Evolutionary conservation across 2,113 vertebrate genomes (phyloP), one percentile per base, ranked within the genome.

Genomic region (Oncorhynchus nerka): DNA sequence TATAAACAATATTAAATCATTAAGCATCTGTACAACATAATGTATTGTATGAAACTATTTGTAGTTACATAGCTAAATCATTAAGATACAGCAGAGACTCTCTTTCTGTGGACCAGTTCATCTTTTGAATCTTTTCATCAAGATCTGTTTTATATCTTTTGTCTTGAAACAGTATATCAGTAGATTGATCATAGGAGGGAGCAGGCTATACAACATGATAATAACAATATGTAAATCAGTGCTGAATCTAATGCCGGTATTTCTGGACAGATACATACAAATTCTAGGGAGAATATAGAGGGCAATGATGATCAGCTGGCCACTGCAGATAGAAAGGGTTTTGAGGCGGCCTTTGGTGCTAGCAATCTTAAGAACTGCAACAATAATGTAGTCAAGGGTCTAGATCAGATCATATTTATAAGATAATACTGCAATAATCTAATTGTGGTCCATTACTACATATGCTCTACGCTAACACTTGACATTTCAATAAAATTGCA

Each of bases 101-200:
- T 39, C 34, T 39, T 8, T 39, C 34, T 39, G 6, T 39, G 34
- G 34, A 39, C 7, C 34, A 39, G 34, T 2, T 39, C 6, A 39
- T 39, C 34, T 8, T 39, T 8, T 8, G 34, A 39, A 62, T 55
- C 78, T 87, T 26, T 24, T 77, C 0, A 69, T 59, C 30, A 93
- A 76, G 26, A 48, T 77, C 0, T 88, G 62, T 81, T 91, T 93
- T 0, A 94, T 90, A 0, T 92, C 87, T 1, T 84, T 84, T 24
- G 91, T 92, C 82, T 88, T 92, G 1, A 93, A 89, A 81, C 86
- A 92, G 26, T 91, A 93, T 72, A 93, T 92, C 4, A 90, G 6
- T 16, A 91, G 92, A 78, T 93, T 93, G 2, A 93, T 77, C 39
- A 74, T 81, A 34, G 90, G 74, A 65, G 92, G 92, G 1, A 91